Percentiles rank a stretch among this genome's conserved stretches.
Conservation (phyloP, 2,888 invertebrate species). For the Trichacis sp. region DNA sequence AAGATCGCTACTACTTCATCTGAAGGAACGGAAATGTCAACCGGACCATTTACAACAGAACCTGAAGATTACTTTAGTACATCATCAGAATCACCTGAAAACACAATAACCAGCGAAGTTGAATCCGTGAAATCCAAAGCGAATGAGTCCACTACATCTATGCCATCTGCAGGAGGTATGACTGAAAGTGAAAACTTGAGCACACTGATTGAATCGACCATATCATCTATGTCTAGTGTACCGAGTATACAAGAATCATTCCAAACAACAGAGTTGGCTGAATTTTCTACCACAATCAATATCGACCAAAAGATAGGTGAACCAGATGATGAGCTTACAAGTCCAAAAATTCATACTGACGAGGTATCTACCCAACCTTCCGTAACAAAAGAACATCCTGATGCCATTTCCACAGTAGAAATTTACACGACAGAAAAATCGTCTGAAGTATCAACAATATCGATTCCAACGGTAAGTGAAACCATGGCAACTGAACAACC, state of each 20-base stretch:
- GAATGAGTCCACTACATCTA: constrained; percentile 14
- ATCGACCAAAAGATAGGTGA: constrained; percentile 35
- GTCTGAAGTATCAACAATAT: constrained; percentile 11
- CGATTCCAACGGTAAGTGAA: constrained; percentile 18
- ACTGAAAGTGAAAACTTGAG: constrained; percentile 24
- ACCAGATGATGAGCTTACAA: constrained; percentile 38
- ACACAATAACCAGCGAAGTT: constrained; percentile 13
- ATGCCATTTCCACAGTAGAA: constrained; percentile 27
- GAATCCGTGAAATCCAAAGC: constrained; percentile 24
- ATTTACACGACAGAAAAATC: constrained; percentile 20
- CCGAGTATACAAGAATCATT: constrained; percentile 30
- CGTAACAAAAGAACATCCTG: constrained; percentile 23
- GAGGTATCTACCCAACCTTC: constrained; percentile 29
- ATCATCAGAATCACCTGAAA: constrained; percentile 18
- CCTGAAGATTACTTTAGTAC: constrained; percentile 22
- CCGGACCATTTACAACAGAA: constrained; percentile 10
- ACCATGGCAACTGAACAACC: constrained; percentile 16
- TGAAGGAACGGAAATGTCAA: constrained; percentile 19
- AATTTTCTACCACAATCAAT: constrained; percentile 2
- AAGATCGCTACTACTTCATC: constrained; percentile 4
- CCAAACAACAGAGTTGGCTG: constrained; percentile 23
- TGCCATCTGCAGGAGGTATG: constrained; percentile 23
- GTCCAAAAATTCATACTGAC: constrained; percentile 4
- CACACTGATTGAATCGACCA: constrained; percentile 10
- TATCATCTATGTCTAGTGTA: constrained; percentile 10